Evolutionary conservation across 2,113 vertebrate species (phyloP).

Genomic region (Chionodraco myersi): DNA sequence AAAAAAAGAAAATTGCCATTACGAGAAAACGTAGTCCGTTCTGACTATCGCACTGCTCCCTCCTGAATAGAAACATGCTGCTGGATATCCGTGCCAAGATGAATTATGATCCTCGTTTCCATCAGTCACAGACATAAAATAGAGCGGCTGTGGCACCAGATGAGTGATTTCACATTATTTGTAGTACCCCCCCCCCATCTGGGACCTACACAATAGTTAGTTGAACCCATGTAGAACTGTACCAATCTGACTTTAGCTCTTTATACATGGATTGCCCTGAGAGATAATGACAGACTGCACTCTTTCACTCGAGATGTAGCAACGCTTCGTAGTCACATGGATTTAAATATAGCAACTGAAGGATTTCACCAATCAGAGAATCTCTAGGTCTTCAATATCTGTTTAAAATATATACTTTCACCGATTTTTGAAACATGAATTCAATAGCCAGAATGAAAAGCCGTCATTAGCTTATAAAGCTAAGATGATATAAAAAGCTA

Average conservation of each 20-base stretch:
- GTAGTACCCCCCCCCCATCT: background rate
- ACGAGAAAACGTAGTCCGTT: constrained; percentile 79
- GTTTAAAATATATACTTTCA: background rate
- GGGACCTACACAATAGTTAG: constrained; percentile 8
- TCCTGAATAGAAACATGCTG: constrained; percentile 3
- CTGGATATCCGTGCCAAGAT: constrained; percentile 73
- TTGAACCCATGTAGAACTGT: background rate
- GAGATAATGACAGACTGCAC: constrained; percentile 75
- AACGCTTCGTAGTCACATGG: background rate
- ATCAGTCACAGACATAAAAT: constrained; percentile 46
- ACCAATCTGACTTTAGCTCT: no score
- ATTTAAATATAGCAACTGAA: background rate
- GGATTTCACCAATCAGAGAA: background rate
- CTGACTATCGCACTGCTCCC: constrained; percentile 62
- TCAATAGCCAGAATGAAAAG: no score
- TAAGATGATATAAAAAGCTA: no score
- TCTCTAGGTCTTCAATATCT: background rate
- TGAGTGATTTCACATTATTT: constrained; percentile 81
- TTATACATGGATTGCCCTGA: background rate
- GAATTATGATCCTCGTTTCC: constrained; percentile 56
- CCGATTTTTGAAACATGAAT: no score
- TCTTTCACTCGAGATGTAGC: constrained; percentile 7
- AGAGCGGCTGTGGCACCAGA: constrained; percentile 66
- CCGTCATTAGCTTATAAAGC: no score
- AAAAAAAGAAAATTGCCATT: constrained; percentile 72